These are phyloP conservation scores for Yoshiicerus persimilis DNA, from an alignment of 1,140 invertebrate species.

Conservation along the genomic window DNA sequence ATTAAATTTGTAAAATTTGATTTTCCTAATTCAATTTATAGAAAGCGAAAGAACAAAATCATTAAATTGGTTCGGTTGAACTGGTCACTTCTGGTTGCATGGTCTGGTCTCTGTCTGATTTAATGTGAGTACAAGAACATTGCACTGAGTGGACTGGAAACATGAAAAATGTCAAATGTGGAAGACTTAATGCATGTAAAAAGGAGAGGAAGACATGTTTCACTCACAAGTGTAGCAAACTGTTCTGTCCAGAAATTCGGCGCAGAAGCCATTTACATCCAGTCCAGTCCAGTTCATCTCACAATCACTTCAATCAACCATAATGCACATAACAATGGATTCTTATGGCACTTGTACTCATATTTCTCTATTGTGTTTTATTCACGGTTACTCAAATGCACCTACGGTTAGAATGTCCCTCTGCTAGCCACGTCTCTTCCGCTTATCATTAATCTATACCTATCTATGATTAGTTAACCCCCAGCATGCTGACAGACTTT, in stretches of 20 bases:
- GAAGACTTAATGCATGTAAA: not conserved
- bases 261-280: not conserved
- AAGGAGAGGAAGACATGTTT: not conserved
- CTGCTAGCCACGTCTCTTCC: not conserved
- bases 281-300: not conserved
- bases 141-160: not conserved
- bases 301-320: not conserved
- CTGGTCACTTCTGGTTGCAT: not conserved
- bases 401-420: not conserved
- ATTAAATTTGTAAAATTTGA: too few relatives aligned
- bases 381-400: not conserved
- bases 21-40: too few relatives aligned
- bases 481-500: not conserved
- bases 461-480: not conserved
- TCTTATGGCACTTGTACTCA: not conserved
- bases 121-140: not conserved
- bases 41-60: not conserved
- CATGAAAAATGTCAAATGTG: not conserved
- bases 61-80: not conserved
- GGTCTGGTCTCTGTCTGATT: not conserved
- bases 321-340: too few relatives aligned
- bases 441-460: not conserved
- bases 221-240: not conserved
- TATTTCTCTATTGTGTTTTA: not conserved
- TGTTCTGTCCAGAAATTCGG: not conserved